Percentiles rank a stretch among this genome's conserved stretches.
Conservation (phyloP, 2,888 invertebrate species). For the Eremobia ochroleuca region DNA sequence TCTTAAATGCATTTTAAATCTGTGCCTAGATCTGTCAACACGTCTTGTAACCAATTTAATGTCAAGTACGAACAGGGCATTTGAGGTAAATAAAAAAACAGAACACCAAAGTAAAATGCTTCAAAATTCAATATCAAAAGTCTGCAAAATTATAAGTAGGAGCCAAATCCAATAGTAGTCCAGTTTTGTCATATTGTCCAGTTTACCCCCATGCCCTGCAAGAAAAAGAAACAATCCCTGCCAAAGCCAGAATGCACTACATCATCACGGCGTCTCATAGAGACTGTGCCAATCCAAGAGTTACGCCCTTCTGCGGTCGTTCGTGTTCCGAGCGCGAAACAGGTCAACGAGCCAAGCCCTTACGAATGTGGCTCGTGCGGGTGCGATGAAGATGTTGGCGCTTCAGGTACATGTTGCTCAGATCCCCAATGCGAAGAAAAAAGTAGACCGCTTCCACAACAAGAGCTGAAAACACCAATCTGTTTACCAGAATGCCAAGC, state of each 20-base stretch:
- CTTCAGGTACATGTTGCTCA: background rate
- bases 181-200: constrained; percentile 11
- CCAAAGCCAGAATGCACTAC: background rate
- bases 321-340: background rate
- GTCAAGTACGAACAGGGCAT: constrained; percentile 1
- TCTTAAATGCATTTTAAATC: background rate
- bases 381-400: constrained; percentile 7
- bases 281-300: constrained; percentile 12
- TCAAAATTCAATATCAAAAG: background rate
- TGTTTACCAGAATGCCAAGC: constrained; percentile 13
- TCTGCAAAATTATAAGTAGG: background rate
- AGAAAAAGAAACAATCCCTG: constrained; percentile 12
- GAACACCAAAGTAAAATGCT: constrained; percentile 2
- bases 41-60: constrained; percentile 13
- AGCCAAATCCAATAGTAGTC: background rate
- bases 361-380: background rate
- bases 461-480: background rate
- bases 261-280: constrained; percentile 2
- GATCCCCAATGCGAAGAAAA: background rate
- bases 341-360: background rate
- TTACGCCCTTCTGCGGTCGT: background rate
- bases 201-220: constrained; percentile 31
- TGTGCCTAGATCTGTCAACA: constrained; percentile 18
- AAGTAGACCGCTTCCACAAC: background rate
- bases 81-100: constrained; percentile 7